Base-by-base conservation (phyloP, 92 coral and sea anemone genomes). In the Heteractis magnifica region DNA sequence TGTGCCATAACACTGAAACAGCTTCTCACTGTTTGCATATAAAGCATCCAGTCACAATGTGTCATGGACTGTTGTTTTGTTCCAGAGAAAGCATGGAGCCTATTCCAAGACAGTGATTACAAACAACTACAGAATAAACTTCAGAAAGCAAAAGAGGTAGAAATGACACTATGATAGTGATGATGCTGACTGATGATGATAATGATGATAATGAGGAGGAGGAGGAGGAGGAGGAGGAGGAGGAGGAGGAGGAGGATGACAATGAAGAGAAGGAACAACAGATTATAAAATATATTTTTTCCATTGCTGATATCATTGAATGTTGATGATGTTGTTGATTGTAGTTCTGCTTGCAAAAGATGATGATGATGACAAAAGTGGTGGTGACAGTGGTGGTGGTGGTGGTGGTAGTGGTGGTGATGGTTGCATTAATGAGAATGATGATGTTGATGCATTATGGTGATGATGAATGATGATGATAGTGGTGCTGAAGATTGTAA, bases 131-230 rank as follows among this genome's bases (percentile, higher is more conserved):
- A 93, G 72, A 74, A 70, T 81, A 93, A 93, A 80, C 81, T 93
- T 13, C 89, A 87, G 58, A 85, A 84, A 82, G 98, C 98, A 20
- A 93, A 89, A 72, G 94, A 91, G 90, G 98, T 93, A 58, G 60
- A 44, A 18, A 26, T 26, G 34, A 26, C 34, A 26, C 34, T 26
- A 26, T 26, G 34, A 26, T 8, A 53, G 8, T 53, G 56, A 53
- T 53, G 56, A 26, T 26, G 34, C 70, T 53, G 12, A 62, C 18
- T 62, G 70, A 4, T 62, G 70, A 6, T 62, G 26, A 62, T 62
- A 15, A 4, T 11, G 12, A 53, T 0, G 56, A 11, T 0, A 2
- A 53, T 0, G 56, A 26, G 34, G 34, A 26, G 34, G 34, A 26
- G 34, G 1, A 26, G 34, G 34, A 26, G 34, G 1, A 26, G 1